Conservation (phyloP, 2,888 invertebrate genomes). For the Vanessa cardui region DNA sequence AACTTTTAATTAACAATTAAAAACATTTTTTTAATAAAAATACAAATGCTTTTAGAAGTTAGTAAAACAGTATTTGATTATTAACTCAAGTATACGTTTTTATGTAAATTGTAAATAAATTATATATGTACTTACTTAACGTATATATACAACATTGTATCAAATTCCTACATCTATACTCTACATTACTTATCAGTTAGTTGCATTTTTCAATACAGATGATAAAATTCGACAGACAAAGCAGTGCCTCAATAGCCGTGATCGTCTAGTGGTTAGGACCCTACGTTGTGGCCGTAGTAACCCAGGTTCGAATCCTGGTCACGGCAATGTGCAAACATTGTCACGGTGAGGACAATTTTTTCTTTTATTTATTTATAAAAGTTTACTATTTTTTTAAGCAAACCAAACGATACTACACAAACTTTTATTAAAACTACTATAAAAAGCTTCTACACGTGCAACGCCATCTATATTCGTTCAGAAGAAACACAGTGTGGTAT, state of each 20-base stretch:
- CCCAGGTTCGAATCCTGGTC: conserved; percentile 88
- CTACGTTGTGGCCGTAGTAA: conserved; percentile 90
- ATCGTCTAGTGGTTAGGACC: conserved; percentile 90
- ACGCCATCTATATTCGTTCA: conserved; percentile 46
- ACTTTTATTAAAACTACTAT: conserved; percentile 1
- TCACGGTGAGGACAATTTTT: conserved; percentile 68
- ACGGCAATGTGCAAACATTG: conserved; percentile 77
- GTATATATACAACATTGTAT: too few species aligned
- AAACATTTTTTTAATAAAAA: too few species aligned
- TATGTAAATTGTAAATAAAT: too few species aligned
- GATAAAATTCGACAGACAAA: conserved; percentile 27
- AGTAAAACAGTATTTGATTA: too few species aligned
- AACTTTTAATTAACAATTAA: too few species aligned
- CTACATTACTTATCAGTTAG: neutral
- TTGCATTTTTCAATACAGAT: neutral
- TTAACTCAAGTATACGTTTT: too few species aligned
- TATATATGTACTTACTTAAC: too few species aligned
- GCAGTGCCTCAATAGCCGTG: conserved; percentile 64
- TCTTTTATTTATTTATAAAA: conserved; percentile 25
- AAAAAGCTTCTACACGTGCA: conserved; percentile 9
- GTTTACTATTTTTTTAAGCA: neutral
- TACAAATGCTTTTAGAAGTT: too few species aligned
- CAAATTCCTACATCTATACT: too few species aligned
- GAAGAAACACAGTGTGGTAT: neutral
- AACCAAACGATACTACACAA: neutral